phyloP scores from a whole-genome alignment of 2,113 vertebrate species.

The Petroica traversi region DNA sequence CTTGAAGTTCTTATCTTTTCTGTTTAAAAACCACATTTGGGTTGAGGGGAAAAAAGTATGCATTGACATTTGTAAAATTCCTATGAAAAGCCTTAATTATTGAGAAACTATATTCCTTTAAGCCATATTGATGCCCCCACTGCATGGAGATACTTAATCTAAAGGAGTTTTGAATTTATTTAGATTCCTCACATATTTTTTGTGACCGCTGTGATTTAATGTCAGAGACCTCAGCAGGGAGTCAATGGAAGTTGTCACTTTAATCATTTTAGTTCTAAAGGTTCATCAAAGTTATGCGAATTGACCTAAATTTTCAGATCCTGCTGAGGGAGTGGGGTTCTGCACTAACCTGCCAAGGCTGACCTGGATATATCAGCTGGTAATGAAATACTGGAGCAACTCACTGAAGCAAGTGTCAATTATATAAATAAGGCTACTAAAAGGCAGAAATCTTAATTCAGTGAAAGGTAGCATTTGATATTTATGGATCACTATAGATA shows the following conservation, averaged over 20 bases:
- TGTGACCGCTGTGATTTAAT: background rate
- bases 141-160: background rate
- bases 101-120: background rate
- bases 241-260: conserved; percentile 5
- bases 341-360: background rate
- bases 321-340: conserved; percentile 30
- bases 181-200: conserved; percentile 36
- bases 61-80: background rate
- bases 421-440: conserved; percentile 14
- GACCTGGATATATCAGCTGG: conserved; percentile 22
- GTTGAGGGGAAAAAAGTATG: background rate
- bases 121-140: background rate
- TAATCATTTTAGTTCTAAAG: conserved; percentile 11
- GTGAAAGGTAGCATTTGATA: background rate
- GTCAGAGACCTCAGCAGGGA: background rate
- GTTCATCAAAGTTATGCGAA: background rate
- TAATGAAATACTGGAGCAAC: background rate
- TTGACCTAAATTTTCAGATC: conserved; percentile 36
- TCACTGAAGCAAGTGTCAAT: background rate
- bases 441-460: background rate
- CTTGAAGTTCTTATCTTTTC: background rate
- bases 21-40: background rate
- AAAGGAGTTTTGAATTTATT: background rate
- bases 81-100: background rate
- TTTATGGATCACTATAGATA: background rate